A percentile compares a stretch with the other conserved stretches of the same genome.
These are phyloP conservation scores for Istiophorus platypterus DNA, from an alignment of 2,113 vertebrate genomes.

Conservation along the genomic window DNA sequence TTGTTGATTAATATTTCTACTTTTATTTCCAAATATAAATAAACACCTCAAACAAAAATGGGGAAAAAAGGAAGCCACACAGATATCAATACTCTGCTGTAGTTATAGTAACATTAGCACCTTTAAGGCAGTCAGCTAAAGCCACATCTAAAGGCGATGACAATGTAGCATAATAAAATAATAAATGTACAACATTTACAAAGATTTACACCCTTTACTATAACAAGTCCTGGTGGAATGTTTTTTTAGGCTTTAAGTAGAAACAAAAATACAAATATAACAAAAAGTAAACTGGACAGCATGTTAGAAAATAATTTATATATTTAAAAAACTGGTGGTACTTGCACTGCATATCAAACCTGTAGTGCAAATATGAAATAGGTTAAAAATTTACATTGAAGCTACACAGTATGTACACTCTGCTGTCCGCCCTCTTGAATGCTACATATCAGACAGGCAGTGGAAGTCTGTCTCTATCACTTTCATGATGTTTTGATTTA, in stretches of 20 bases:
- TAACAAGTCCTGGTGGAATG: slow-evolving; percentile 71
- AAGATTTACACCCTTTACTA: slow-evolving; percentile 52
- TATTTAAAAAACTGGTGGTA: slow-evolving; percentile 34
- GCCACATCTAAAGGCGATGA: slow-evolving; percentile 34
- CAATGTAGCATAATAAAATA: slow-evolving; percentile 55
- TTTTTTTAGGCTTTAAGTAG: slow-evolving; percentile 43
- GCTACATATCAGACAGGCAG: slow-evolving; percentile 66
- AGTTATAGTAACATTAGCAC: slow-evolving; percentile 28
- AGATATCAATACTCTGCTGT: slow-evolving; percentile 28
- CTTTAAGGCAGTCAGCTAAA: slow-evolving; percentile 33
- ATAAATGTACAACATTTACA: slow-evolving; percentile 66
- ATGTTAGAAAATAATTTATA: slow-evolving; percentile 55
- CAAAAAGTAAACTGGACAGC: slow-evolving; percentile 39
- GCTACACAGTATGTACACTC: slow-evolving; percentile 37
- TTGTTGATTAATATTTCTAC: not conserved
- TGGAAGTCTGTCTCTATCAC: slow-evolving; percentile 15
- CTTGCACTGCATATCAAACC: slow-evolving; percentile 27
- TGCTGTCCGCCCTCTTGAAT: slow-evolving; percentile 44
- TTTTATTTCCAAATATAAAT: slow-evolving; percentile 81
- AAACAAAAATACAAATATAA: slow-evolving; percentile 37
- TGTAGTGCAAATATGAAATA: slow-evolving; percentile 46
- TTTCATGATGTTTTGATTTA: slow-evolving; percentile 17
- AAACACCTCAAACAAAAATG: slow-evolving; percentile 75
- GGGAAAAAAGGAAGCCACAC: slow-evolving; percentile 51
- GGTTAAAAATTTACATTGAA: slow-evolving; percentile 47